A percentile compares a stretch with the other conserved stretches of the same genome.
These are phyloP conservation scores for Lacanobia wlatinum DNA, from an alignment of 2,888 invertebrate genomes.

Conservation along the genomic window DNA sequence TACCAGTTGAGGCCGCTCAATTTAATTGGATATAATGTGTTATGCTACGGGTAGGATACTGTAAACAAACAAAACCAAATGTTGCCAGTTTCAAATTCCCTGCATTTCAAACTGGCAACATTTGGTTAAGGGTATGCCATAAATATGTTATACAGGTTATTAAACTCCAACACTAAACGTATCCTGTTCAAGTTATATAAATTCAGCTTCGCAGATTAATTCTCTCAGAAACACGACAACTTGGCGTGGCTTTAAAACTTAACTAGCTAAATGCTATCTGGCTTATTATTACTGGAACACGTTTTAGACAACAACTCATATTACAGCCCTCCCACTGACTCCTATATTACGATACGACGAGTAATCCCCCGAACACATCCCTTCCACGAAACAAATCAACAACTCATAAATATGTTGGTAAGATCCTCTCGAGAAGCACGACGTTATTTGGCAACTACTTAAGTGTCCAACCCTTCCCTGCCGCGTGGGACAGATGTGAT, in stretches of 20 bases:
- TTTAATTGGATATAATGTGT: no score
- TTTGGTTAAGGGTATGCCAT: background rate
- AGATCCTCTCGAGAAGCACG: constrained; percentile 7
- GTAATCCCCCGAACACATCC: background rate
- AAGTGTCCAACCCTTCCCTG: constrained; percentile 9
- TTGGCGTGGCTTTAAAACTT: constrained; percentile 11
- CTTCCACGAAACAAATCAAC: constrained; percentile 24
- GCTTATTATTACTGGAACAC: constrained; percentile 6
- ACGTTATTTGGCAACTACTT: constrained; percentile 19
- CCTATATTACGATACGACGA: background rate
- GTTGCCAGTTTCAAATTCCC: background rate
- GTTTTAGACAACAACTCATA: background rate
- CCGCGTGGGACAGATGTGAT: constrained; percentile 20
- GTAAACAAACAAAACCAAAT: background rate
- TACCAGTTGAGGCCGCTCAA: no score
- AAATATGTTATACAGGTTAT: background rate
- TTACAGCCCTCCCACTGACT: background rate
- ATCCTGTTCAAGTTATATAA: constrained; percentile 1
- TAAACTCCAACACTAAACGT: background rate
- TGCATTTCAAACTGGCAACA: no score
- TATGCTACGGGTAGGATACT: background rate
- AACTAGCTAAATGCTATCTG: constrained; percentile 3
- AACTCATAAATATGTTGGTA: constrained; percentile 35
- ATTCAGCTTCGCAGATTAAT: constrained; percentile 18
- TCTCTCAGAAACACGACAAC: constrained; percentile 14